Evolutionary conservation across 2,797 vertebrate genomes (phyloP), one percentile per base, ranked within the genome.

Genomic region (Sebastes taczanowskii): DNA sequence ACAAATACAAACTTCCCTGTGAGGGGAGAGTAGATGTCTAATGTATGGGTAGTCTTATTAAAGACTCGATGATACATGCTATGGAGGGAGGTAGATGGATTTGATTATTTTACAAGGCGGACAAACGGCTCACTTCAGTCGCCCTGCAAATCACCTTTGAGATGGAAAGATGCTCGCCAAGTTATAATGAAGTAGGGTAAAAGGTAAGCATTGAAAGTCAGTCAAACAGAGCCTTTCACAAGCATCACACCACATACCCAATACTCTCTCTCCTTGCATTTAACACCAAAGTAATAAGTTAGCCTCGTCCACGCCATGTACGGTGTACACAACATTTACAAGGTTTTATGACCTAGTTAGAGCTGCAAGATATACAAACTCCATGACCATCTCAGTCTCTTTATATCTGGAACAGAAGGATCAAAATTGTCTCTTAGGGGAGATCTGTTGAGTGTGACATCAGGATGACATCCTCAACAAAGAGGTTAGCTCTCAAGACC

Each of bases 1-100:
- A 66, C 11, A 59, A 74, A 64, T 35, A 63, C 20, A 32, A 60
- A 35, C 42, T 34, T 69, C 27, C 32, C 66, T 35, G 68, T 59
- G 29, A 82, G 58, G 46, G 68, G 29, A 16, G 58, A 71, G 55
- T 11, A 20, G 27, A 78, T 59, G 70, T 69, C 68, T 65, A 68
- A 83, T 61, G 34, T 27, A 46, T 22, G 74, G 53, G 64, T 80
- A 68, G 84, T 74, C 59, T 59, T 29, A 29, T 22, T 63, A 70
- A 67, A 89, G 64, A 82, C 65, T 64, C 69, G 34, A 69, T 82
- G 69, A 84, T 14, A 46, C 78, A 77, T 66, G 71, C 74, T 83
- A 70, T 34, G 76, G 63, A 84, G 86, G 92, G 91, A 94, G 93
- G 91, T 91, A 90, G 90, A 88, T 86, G 87, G 75, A 78, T 71